A percentile compares a stretch with the other conserved stretches of the same genome.
Conservation (phyloP, 2,888 invertebrate genomes). For the Beris chalybata region DNA sequence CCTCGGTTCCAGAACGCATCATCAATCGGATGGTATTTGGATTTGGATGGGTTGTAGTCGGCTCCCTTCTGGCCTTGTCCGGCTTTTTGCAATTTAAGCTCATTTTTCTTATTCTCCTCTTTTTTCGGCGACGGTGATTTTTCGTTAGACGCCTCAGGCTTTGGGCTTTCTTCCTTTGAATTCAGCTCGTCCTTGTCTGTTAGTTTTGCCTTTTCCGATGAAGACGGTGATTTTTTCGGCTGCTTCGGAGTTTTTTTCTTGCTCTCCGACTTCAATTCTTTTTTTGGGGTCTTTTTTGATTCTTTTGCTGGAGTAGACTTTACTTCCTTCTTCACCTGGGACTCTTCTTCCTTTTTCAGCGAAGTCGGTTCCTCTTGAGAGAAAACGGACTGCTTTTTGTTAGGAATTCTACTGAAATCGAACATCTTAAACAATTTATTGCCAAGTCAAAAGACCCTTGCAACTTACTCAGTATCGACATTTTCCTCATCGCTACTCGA, state of each 20-base stretch:
- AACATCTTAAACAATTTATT: neutral
- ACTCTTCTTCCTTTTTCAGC: neutral
- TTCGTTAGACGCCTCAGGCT: conserved; percentile 12
- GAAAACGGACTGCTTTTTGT: conserved; percentile 33
- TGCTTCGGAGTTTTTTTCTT: conserved; percentile 28
- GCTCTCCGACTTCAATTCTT: neutral
- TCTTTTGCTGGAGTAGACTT: conserved; percentile 10
- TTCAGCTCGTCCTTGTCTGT: neutral
- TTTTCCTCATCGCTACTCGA: conserved; percentile 53
- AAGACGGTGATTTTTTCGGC: conserved; percentile 25
- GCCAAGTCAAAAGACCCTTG: neutral
- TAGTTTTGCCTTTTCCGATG: neutral
- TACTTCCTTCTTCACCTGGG: conserved; percentile 3
- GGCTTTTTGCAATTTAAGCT: conserved; percentile 42
- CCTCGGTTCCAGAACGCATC: conserved; percentile 80
- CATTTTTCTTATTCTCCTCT: conserved; percentile 37
- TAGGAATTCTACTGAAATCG: conserved; percentile 30
- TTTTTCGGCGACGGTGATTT: neutral
- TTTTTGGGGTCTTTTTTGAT: conserved; percentile 26
- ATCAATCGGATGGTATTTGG: conserved; percentile 78
- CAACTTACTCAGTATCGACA: conserved; percentile 38
- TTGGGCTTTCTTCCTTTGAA: neutral
- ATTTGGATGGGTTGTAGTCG: conserved; percentile 71
- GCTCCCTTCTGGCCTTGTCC: conserved; percentile 45
- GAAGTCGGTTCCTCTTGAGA: conserved; percentile 5